phyloP scores from a whole-genome alignment of 2,888 invertebrate genomes.

The Anaspis maculata region DNA sequence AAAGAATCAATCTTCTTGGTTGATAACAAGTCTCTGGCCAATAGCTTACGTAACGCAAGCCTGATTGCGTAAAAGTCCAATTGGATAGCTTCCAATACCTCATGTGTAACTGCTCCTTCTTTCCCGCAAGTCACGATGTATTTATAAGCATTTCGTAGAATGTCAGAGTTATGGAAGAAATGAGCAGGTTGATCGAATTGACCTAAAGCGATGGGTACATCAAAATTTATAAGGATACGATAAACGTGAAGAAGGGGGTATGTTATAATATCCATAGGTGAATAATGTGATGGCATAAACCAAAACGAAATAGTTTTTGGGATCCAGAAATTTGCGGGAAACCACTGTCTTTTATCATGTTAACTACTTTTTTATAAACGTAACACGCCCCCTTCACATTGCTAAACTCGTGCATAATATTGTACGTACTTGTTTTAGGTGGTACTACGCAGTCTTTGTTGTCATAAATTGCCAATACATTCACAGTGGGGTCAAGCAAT shows the following conservation, averaged over 20 bases:
- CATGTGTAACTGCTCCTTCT: slow-evolving; percentile 23
- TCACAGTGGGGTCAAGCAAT: slow-evolving; percentile 49
- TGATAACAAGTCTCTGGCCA: slow-evolving; percentile 20
- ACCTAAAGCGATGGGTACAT: no score
- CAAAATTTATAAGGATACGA: slow-evolving; percentile 6
- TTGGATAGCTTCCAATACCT: slow-evolving; percentile 23
- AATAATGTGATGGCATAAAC: no score
- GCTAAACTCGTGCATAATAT: no score
- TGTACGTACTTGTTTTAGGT: no score
- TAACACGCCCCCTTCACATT: no score
- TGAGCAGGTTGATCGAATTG: slow-evolving; percentile 8
- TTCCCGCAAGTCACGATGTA: slow-evolving; percentile 25
- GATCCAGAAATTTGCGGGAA: no score
- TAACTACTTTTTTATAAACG: no score
- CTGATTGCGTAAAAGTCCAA: slow-evolving; percentile 26
- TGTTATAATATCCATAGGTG: no score
- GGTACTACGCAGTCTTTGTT: slow-evolving; percentile 28
- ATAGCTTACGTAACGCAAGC: slow-evolving; percentile 24
- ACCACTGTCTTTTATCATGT: no score
- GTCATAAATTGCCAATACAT: slow-evolving; percentile 45
- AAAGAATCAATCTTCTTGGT: slow-evolving; percentile 27
- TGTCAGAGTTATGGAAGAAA: slow-evolving; percentile 19
- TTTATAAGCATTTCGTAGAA: slow-evolving; percentile 24
- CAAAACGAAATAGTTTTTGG: no score
- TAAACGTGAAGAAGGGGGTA: not conserved